phyloP scores from a whole-genome alignment of 1,140 invertebrate species.

The Drosophila prosaltans region DNA sequence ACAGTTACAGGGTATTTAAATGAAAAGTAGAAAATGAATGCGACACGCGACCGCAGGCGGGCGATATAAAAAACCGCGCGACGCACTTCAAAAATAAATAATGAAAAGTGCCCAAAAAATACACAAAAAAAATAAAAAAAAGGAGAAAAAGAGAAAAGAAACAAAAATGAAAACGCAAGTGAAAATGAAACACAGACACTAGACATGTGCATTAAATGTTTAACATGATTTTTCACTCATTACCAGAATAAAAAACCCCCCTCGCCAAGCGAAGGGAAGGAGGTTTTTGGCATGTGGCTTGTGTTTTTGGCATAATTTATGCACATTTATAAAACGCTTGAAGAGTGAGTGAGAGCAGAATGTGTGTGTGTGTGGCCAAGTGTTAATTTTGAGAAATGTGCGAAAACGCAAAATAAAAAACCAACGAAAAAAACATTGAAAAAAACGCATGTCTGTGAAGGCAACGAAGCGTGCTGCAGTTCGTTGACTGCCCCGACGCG shows the following conservation, averaged over 20 bases:
- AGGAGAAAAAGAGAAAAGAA: conserved; percentile 20
- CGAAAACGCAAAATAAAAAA: conserved; percentile 26
- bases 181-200: conserved; percentile 26
- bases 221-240: conserved; percentile 79
- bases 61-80: conserved; percentile 32
- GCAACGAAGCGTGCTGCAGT: conserved; percentile 46
- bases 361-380: conserved; percentile 48
- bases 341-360: conserved; percentile 21
- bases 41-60: conserved; percentile 52
- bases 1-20: not conserved
- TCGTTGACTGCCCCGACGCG: conserved; percentile 46
- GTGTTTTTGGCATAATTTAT: conserved; percentile 80
- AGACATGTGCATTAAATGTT: conserved; percentile 76
- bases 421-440: not conserved
- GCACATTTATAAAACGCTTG: conserved; percentile 44
- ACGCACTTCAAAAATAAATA: conserved; percentile 57
- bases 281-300: conserved; percentile 28
- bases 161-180: conserved; percentile 16
- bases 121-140: conserved; percentile 1
- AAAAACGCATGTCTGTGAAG: conserved; percentile 24
- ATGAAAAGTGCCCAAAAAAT: conserved; percentile 32
- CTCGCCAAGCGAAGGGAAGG: conserved; percentile 27
- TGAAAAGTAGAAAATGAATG: conserved; percentile 11
- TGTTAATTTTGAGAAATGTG: conserved; percentile 69
- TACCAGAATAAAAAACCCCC: conserved; percentile 50